Conservation (phyloP, 2,113 vertebrate species). For the Lagopus muta region DNA sequence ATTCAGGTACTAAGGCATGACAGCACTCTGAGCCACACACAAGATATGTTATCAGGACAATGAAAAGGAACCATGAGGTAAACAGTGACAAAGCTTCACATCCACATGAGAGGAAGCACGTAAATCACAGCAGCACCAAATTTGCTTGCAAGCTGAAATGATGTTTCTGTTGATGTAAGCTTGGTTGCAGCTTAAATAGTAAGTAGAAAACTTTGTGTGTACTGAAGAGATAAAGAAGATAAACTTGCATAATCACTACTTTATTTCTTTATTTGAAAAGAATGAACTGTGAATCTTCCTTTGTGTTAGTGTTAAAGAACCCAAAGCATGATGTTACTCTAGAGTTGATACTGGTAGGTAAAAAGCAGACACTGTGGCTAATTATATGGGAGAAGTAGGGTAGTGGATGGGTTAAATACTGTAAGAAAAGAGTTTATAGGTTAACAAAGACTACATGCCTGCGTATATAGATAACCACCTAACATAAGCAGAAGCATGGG, state of each 20-base stretch:
- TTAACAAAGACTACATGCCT: not conserved
- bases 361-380: not conserved
- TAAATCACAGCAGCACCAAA: not conserved
- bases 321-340: not conserved
- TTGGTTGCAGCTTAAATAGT: not conserved
- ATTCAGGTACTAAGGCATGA: not conserved
- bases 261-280: not conserved
- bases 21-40: not conserved
- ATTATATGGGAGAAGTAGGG: not conserved
- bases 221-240: not conserved
- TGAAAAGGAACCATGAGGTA: not conserved
- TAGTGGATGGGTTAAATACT: not conserved
- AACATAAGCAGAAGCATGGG: not conserved
- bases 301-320: not conserved
- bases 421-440: not conserved
- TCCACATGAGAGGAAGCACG: not conserved
- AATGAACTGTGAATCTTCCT: not conserved
- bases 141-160: not conserved
- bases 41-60: not conserved
- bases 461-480: not conserved
- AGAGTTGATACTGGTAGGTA: not conserved
- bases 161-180: not conserved
- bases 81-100: not conserved
- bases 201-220: not conserved
- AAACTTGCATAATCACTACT: not conserved